These are phyloP conservation scores for Autographa pulchrina DNA, from an alignment of 2,888 invertebrate species.

Conservation along the genomic window DNA sequence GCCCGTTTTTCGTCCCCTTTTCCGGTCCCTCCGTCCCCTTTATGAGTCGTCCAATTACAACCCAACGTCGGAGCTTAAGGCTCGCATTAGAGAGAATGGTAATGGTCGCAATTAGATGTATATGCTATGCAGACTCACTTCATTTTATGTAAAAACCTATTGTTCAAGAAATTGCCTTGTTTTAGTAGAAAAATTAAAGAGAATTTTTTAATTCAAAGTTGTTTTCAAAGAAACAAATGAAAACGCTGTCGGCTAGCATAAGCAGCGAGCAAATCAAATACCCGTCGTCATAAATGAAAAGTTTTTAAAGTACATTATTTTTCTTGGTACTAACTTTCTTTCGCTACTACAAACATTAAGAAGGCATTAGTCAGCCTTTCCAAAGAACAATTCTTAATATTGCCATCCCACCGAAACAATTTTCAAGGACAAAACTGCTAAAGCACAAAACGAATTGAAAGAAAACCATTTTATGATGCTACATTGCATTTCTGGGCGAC, in stretches of 20 bases:
- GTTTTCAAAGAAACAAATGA: neutral
- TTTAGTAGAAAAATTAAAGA: conserved; percentile 2
- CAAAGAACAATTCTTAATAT: neutral
- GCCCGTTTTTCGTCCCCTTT: conserved; percentile 81
- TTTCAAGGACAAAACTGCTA: neutral
- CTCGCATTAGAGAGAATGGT: conserved; percentile 78
- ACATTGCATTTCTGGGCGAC: neutral
- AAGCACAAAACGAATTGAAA: neutral
- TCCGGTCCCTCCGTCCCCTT: conserved; percentile 85
- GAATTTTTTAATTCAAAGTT: neutral
- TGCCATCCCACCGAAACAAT: neutral
- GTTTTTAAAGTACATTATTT: neutral
- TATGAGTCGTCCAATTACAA: conserved; percentile 88
- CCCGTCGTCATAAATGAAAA: neutral
- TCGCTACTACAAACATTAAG: no score
- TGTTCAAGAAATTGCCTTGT: conserved; percentile 49
- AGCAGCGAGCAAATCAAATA: neutral
- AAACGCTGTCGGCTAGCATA: neutral
- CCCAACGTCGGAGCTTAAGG: conserved; percentile 85
- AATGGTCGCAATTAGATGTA: conserved; percentile 74
- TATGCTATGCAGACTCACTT: conserved; percentile 51
- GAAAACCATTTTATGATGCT: neutral
- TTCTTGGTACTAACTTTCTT: no score
- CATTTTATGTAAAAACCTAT: conserved; percentile 48
- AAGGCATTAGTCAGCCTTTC: neutral